Evolutionary conservation across 1,140 invertebrate species (phyloP).

Genomic region (Forficula auricularia): DNA sequence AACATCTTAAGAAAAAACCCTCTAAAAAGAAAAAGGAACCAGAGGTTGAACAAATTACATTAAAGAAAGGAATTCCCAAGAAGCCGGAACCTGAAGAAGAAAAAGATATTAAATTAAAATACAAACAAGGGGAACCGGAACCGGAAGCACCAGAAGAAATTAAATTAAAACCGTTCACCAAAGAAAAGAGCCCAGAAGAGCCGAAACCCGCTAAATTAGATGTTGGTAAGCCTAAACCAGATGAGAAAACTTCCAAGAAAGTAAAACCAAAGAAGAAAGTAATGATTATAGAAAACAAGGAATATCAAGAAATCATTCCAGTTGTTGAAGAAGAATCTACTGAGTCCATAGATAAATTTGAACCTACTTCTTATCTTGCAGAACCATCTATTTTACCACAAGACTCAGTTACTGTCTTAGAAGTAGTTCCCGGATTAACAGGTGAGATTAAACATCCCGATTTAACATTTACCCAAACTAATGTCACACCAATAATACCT

Average conservation of each 20-base stretch:
- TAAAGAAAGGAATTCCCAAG: constrained; percentile 35
- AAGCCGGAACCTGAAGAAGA: constrained; percentile 29
- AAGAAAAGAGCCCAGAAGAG: too few species aligned
- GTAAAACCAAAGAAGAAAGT: constrained; percentile 12
- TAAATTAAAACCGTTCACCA: too few species aligned
- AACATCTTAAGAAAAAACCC: constrained; percentile 21
- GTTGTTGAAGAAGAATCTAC: constrained; percentile 7
- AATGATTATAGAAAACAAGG: constrained; percentile 2
- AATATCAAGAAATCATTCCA: not conserved
- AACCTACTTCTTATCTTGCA: constrained; percentile 13
- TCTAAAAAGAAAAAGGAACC: constrained; percentile 25
- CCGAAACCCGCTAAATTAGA: too few species aligned
- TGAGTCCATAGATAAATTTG: constrained; percentile 6
- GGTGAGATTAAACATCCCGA: constrained; percentile 1
- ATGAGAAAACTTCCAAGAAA: constrained; percentile 8
- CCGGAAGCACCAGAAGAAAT: not conserved
- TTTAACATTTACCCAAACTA: too few species aligned
- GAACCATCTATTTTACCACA: constrained; percentile 10
- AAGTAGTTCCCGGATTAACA: constrained; percentile 4
- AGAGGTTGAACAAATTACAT: constrained; percentile 27
- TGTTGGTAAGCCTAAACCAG: not conserved
- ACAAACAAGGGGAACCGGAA: constrained; percentile 9
- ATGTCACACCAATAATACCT: too few species aligned
- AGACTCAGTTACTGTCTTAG: constrained; percentile 3
- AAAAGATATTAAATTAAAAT: constrained; percentile 25